phyloP scores from a whole-genome alignment of 2,888 invertebrate species.

The Lacanobia wlatinum region DNA sequence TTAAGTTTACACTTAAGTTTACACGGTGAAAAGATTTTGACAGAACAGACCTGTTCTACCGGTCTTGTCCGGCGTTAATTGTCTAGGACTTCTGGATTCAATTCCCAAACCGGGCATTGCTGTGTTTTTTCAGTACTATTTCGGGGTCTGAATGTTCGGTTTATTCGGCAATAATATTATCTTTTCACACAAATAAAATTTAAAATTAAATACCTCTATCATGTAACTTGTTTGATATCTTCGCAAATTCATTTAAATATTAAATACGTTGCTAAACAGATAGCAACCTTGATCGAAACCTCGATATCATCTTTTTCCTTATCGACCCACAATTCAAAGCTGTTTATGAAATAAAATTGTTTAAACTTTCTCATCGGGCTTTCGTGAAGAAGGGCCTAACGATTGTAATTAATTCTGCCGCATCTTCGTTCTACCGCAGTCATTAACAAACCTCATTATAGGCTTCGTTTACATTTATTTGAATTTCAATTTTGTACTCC shows the following conservation, averaged over 20 bases:
- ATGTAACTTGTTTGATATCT: no score
- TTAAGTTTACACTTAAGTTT: no score
- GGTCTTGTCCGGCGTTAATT: no score
- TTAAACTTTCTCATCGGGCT: slow-evolving; percentile 18
- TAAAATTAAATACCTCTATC: no score
- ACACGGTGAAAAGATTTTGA: no score
- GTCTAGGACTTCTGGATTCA: no score
- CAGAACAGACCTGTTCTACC: no score
- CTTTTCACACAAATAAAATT: no score
- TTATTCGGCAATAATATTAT: no score
- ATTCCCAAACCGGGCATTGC: no score
- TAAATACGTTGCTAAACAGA: not conserved
- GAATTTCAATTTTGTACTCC: slow-evolving; percentile 26
- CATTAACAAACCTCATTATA: slow-evolving; percentile 34
- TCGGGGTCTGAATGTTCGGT: no score
- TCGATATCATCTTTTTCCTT: not conserved
- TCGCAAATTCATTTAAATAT: not conserved
- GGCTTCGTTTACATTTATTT: slow-evolving; percentile 5
- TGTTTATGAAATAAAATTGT: slow-evolving; percentile 2
- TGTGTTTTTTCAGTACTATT: no score
- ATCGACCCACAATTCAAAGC: slow-evolving; percentile 8
- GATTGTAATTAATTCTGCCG: slow-evolving; percentile 43
- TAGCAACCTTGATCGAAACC: not conserved
- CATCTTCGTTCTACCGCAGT: slow-evolving; percentile 39
- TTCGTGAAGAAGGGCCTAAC: slow-evolving; percentile 27